A percentile compares a stretch with the other conserved stretches of the same genome.
Evolutionary conservation across 2,113 vertebrate species (phyloP).

Genomic region (chimpanzee (Pan troglodytes)): NHGRI_mPanTro3-v2.1_pri NC_072412.2:111257501-111258000

Average conservation of each 20-base stretch:
- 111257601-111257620: background rate
- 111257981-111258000: background rate
- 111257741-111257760: background rate
- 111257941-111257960: background rate
- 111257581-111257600: background rate
- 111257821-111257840: background rate
- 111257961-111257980: background rate
- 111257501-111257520: background rate
- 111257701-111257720: background rate
- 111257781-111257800: background rate
- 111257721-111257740: background rate
- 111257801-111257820: background rate
- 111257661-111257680: background rate
- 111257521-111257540: background rate
- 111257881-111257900: background rate
- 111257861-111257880: background rate
- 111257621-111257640: background rate
- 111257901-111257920: background rate
- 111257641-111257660: background rate
- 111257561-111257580: background rate
- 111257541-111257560: background rate
- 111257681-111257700: background rate
- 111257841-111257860: background rate
- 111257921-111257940: background rate
- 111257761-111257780: background rate